Percentiles rank a stretch among this genome's conserved stretches.
Evolutionary conservation across 2,888 invertebrate genomes (phyloP).

Genomic region (Tuta absoluta): DNA sequence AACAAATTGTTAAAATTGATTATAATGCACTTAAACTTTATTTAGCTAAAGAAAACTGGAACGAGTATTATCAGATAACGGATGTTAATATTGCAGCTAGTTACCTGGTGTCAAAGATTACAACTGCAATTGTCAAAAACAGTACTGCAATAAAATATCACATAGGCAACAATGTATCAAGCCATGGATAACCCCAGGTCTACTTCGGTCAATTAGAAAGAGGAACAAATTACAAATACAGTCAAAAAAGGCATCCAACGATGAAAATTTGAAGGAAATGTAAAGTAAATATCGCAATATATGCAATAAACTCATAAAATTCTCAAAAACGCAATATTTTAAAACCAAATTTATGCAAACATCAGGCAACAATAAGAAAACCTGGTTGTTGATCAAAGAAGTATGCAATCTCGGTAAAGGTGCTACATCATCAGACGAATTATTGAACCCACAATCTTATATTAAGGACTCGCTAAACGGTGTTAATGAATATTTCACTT

Average conservation of each 20-base stretch:
- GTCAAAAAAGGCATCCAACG: neutral
- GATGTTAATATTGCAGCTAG: neutral
- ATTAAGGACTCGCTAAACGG: neutral
- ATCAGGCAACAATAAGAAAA: neutral
- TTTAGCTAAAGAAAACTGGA: neutral
- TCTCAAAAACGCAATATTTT: neutral
- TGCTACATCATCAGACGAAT: neutral
- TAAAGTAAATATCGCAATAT: neutral
- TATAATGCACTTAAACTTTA: neutral
- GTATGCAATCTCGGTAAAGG: neutral
- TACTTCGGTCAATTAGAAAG: neutral
- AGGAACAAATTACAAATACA: neutral
- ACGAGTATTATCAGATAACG: neutral
- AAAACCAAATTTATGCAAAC: neutral
- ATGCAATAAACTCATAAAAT: neutral
- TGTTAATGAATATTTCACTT: neutral
- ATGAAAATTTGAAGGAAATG: neutral
- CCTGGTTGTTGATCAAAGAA: neutral
- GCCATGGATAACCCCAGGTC: neutral
- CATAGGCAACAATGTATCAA: neutral
- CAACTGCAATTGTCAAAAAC: neutral
- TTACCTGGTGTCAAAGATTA: neutral
- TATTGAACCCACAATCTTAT: neutral
- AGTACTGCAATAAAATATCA: neutral
- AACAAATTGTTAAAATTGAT: neutral